Evolutionary conservation across 2,888 invertebrate species (phyloP), one percentile per base, ranked within the genome.

Genomic region (Dasypolia templi): DNA sequence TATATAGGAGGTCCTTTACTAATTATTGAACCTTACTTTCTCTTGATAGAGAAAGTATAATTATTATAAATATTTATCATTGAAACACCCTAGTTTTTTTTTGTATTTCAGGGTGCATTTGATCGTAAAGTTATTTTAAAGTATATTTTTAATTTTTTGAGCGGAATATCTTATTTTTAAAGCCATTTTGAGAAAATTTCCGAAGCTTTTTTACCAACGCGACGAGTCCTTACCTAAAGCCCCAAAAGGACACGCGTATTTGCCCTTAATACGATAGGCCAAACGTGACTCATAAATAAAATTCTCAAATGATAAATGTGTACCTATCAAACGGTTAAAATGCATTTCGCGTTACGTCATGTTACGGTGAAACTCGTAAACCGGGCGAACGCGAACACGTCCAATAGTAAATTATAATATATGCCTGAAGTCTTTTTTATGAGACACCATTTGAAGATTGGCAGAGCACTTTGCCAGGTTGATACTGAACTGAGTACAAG

Each of bases 331-430:
- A 66, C 67, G 63, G 79, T 73, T 79, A 83, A 79, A 88, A 77
- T 88, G 87, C 88, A 88, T 63, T 81, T 76, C 75, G 62, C 59
- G 63, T 65, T 72, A 77, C 77, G 79, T 70, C 80, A 75, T 81
- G 85, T 84, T 67, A 76, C 86, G 76, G 83, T 72, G 53, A 44
- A 65, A 83, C 83, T 88, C 88, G 85, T 88, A 88, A 88, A 88
- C 75, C 62, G 68, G 79, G 72, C 66, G 56, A n/a, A 82, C 22
- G 35, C 71, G 72, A 81, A 84, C 75, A 82, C 72, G 83, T 77
- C 88, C 66, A 65, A 59, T 81, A 72, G 69, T 91, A 91, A 91
- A 90, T 90, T 89, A 87, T 91, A 89, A 90, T 90, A 86, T 90
- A 88, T 88, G 86, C 86, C 80, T 71, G 79, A 85, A 82, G 67